These are phyloP conservation scores for Perognathus longimembris DNA, from an alignment of 2,113 vertebrate species.

Conservation along the genomic window DNA sequence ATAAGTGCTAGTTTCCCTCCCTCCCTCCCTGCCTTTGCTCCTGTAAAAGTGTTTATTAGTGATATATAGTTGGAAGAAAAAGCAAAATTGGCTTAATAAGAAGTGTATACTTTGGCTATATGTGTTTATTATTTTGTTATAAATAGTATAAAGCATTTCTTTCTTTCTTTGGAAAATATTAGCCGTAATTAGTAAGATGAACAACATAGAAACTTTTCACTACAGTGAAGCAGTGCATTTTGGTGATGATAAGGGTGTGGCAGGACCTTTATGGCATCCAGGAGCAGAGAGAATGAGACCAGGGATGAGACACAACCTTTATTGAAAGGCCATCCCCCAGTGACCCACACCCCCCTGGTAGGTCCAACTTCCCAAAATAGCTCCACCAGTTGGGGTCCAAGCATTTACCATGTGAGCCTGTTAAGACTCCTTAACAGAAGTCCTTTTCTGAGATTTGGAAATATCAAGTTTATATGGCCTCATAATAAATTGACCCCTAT, in stretches of 20 bases:
- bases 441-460: background rate
- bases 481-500: background rate
- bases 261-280: too few species aligned
- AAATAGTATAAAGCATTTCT: background rate
- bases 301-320: background rate
- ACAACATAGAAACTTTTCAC: background rate
- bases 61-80: background rate
- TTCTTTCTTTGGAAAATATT: background rate
- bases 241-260: background rate
- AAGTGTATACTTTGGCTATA: background rate
- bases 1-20: background rate
- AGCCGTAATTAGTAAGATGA: slow-evolving; percentile 17
- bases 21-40: background rate
- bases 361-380: background rate
- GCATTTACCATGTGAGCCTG: background rate
- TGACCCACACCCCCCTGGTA: background rate
- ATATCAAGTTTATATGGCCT: background rate
- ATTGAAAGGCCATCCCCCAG: background rate
- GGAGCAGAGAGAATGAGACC: background rate
- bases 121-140: slow-evolving; percentile 24
- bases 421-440: background rate
- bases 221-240: background rate
- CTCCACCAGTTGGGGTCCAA: background rate
- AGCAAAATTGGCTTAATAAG: slow-evolving; percentile 7
- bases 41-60: slow-evolving; percentile 7